Conservation (phyloP, 2,113 vertebrate genomes). For the Falco punctatus region DNA sequence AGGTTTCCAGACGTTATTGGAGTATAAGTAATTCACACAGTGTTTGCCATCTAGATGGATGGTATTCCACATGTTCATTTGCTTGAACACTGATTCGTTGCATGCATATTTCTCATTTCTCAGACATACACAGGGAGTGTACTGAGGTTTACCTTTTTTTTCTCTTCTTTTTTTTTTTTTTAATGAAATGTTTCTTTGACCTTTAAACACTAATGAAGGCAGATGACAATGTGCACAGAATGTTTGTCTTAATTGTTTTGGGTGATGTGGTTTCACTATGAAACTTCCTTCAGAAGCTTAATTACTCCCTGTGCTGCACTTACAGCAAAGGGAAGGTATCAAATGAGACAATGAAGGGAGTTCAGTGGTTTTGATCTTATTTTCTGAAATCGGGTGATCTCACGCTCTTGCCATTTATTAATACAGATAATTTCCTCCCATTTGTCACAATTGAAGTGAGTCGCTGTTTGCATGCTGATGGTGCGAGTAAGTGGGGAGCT, state of each 20-base stretch:
- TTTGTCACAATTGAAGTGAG: conserved; percentile 13
- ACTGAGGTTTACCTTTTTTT: conserved; percentile 5
- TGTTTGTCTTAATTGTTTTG: conserved; percentile 70
- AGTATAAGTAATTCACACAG: not conserved
- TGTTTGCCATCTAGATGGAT: not conserved
- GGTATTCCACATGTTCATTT: not conserved
- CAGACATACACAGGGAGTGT: not conserved
- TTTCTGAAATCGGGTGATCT: conserved; percentile 21
- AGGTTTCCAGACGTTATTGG: not conserved
- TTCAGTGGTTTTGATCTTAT: conserved; percentile 42
- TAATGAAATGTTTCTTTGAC: conserved; percentile 65
- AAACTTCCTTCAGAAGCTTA: conserved; percentile 62
- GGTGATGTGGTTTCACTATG: conserved; percentile 55
- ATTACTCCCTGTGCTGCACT: conserved; percentile 67
- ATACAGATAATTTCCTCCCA: conserved; percentile 39
- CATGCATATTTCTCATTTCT: not conserved
- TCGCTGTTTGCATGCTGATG: conserved; percentile 4
- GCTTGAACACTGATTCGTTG: not conserved
- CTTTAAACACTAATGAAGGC: conserved; percentile 66
- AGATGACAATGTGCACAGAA: conserved; percentile 66
- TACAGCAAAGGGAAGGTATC: conserved; percentile 30
- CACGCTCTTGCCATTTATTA: conserved; percentile 13
- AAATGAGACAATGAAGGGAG: conserved; percentile 34
- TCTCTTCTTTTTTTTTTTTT: not conserved
- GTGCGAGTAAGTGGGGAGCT: not conserved